Evolutionary conservation across 1,140 invertebrate genomes (phyloP).

Genomic region (Adelges cooleyi): DNA sequence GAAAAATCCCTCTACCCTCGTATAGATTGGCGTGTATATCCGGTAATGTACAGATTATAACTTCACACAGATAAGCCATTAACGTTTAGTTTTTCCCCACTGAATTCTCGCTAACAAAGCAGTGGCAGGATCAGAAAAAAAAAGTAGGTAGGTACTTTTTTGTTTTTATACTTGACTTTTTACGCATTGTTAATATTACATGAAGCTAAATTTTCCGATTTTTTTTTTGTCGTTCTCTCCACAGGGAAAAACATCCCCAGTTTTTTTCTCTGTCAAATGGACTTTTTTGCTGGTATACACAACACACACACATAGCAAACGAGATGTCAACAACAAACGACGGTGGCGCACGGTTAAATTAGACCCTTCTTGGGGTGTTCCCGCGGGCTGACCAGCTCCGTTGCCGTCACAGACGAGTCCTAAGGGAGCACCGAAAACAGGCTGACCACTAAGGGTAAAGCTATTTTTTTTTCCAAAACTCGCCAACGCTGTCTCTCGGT

Average conservation of each 20-base stretch:
- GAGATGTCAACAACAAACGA: slow-evolving; percentile 25
- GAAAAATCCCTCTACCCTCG: too few relatives aligned
- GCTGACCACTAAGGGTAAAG: slow-evolving; percentile 16
- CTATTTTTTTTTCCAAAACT: slow-evolving; percentile 1
- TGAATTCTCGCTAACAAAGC: not conserved
- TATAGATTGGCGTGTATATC: too few relatives aligned
- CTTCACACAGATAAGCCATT: slow-evolving; percentile 13
- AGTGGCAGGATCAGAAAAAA: not conserved
- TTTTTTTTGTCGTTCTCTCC: slow-evolving; percentile 7
- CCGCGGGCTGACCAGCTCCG: slow-evolving; percentile 24
- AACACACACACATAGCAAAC: slow-evolving; percentile 7
- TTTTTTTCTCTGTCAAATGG: slow-evolving; percentile 8
- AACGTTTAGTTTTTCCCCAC: slow-evolving; percentile 15
- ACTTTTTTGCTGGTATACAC: slow-evolving; percentile 17
- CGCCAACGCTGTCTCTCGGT: not conserved
- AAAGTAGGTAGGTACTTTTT: not conserved
- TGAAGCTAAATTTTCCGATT: slow-evolving; percentile 17
- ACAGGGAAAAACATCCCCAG: slow-evolving; percentile 20
- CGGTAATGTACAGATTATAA: slow-evolving; percentile 16
- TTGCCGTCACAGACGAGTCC: slow-evolving; percentile 19
- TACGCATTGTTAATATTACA: slow-evolving; percentile 25
- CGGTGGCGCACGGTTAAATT: slow-evolving; percentile 7
- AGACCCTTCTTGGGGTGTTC: slow-evolving; percentile 25
- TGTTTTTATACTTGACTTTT: slow-evolving; percentile 13
- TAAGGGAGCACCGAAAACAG: slow-evolving; percentile 24